Evolutionary conservation across 2,113 vertebrate species (phyloP).

Genomic region (Colossoma macropomum): DNA sequence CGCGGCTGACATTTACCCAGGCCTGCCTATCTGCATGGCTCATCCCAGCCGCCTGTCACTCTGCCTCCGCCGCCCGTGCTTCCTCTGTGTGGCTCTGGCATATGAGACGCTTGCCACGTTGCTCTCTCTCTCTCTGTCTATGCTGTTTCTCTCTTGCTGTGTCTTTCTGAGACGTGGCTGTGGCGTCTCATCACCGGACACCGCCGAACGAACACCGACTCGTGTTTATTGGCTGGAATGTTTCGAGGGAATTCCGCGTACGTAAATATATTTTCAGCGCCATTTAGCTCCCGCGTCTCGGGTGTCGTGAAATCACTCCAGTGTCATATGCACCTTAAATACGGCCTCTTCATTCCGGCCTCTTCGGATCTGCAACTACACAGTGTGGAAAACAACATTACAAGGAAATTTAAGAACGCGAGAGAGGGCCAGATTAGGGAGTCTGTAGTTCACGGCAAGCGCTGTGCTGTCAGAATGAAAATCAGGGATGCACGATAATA

Average conservation of each 20-base stretch:
- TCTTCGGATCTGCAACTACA: no score
- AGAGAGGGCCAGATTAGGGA: not conserved
- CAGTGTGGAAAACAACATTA: not conserved
- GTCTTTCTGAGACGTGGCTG: constrained; percentile 8
- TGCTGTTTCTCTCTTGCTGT: not conserved
- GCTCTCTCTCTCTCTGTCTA: not conserved
- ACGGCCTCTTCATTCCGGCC: constrained; percentile 13
- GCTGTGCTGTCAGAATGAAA: no score
- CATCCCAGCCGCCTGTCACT: constrained; percentile 47
- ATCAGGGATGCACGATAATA: no score
- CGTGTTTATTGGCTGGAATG: constrained; percentile 66
- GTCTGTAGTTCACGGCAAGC: not conserved
- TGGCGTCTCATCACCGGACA: constrained; percentile 15
- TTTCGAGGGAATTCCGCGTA: constrained; percentile 61
- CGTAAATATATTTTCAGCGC: constrained; percentile 72
- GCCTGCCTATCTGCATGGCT: constrained; percentile 69
- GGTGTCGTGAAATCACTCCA: constrained; percentile 64
- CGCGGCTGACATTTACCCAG: constrained; percentile 78
- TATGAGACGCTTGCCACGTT: constrained; percentile 44
- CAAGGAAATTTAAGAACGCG: not conserved
- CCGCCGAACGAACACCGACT: constrained; percentile 12
- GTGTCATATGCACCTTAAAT: constrained; percentile 69
- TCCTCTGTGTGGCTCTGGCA: constrained; percentile 70
- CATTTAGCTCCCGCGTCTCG: constrained; percentile 65
- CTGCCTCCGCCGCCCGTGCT: not conserved